phyloP scores from a whole-genome alignment of 1,140 invertebrate genomes.

The Euborellia annulipes region DNA sequence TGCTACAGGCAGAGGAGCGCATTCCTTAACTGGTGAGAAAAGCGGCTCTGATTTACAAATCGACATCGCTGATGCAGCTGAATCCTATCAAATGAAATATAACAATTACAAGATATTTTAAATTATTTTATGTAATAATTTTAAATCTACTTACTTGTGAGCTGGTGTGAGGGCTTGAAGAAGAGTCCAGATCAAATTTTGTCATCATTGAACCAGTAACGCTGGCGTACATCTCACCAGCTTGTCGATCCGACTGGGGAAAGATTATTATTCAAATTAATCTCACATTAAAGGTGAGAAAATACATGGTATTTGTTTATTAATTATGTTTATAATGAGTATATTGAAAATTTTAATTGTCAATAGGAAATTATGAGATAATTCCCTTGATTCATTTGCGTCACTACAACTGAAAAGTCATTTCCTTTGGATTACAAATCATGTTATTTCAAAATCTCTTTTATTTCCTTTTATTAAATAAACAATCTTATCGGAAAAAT shows the following conservation, averaged over 20 bases:
- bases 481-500: no score
- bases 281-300: no score
- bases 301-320: no score
- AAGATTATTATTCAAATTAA: background rate
- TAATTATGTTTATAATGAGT: no score
- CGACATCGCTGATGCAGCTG: conserved; percentile 59
- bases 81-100: conserved; percentile 40
- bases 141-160: conserved; percentile 46
- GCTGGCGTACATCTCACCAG: conserved; percentile 63
- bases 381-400: no score
- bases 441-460: no score
- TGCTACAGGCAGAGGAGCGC: conserved; percentile 41
- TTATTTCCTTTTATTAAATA: no score
- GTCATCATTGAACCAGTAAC: conserved; percentile 65
- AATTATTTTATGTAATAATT: conserved; percentile 1
- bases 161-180: conserved; percentile 50
- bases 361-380: no score
- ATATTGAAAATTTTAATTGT: no score
- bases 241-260: conserved; percentile 37
- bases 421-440: no score
- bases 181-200: conserved; percentile 60
- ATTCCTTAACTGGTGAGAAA: conserved; percentile 81
- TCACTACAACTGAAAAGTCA: no score
- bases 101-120: conserved; percentile 11
- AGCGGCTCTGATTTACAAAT: conserved; percentile 78